Evolutionary conservation across 2,888 invertebrate genomes (phyloP).

Genomic region (Drosophila robusta): DNA sequence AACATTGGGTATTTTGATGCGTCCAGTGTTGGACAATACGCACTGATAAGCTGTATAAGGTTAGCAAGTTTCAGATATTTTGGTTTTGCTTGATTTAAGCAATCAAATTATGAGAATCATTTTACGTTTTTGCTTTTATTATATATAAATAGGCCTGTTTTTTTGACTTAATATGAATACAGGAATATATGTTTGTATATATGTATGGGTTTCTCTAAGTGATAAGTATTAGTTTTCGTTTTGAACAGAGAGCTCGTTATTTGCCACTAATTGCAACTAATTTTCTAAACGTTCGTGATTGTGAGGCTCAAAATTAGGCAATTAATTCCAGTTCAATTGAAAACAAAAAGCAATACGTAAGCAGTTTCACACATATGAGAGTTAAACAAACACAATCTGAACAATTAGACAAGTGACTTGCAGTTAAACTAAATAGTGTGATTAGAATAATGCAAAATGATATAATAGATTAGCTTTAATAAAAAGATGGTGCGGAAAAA

Average conservation of each 20-base stretch:
- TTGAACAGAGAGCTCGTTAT: slow-evolving; percentile 1
- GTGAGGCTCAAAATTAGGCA: slow-evolving; percentile 2
- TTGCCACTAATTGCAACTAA: slow-evolving; percentile 24
- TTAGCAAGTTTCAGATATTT: neutral
- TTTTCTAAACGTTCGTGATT: slow-evolving; percentile 9
- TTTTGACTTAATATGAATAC: neutral
- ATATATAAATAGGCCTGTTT: neutral
- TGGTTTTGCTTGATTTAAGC: neutral
- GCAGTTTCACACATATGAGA: slow-evolving; percentile 53
- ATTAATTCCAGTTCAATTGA: slow-evolving; percentile 1
- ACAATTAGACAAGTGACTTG: slow-evolving; percentile 41
- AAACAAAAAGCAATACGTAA: slow-evolving; percentile 16
- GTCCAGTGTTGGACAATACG: neutral
- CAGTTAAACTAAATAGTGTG: slow-evolving; percentile 26
- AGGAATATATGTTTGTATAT: slow-evolving; percentile 7
- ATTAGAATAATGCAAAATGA: slow-evolving; percentile 33
- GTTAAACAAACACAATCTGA: slow-evolving; percentile 74
- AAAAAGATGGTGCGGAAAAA: slow-evolving; percentile 27
- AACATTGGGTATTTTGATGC: neutral
- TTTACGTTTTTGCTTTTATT: neutral
- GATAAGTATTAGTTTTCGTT: slow-evolving; percentile 27
- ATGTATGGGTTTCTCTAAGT: slow-evolving; percentile 9
- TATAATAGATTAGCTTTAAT: slow-evolving; percentile 25
- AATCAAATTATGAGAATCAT: neutral
- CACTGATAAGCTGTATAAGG: neutral